Evolutionary conservation across 2,113 vertebrate species (phyloP), one percentile per base, ranked within the genome.

Genomic region (Geococcyx californianus): DNA sequence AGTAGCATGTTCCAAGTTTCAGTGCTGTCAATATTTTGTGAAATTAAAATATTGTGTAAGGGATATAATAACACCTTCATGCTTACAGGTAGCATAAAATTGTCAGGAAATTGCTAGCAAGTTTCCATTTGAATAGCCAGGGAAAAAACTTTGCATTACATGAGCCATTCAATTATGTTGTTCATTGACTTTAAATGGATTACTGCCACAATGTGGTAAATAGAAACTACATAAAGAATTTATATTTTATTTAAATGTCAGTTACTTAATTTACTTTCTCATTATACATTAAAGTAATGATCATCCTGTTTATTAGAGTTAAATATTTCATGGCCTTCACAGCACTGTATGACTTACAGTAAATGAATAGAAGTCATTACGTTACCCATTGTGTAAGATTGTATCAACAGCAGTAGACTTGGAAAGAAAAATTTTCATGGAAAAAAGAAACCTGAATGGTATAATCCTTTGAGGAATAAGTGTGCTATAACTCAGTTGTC

Each of bases 181-280:
- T 63, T 94, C 93, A 90, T 84, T 95, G 89, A 87, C 75, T 96
- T 93, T 89, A 93, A 95, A 97, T 69, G 58, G 78, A 88, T 95
- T 96, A 90, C 70, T 79, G 84, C 33, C 70, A 49, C 68, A 70
- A 88, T 79, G 81, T 91, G 64, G 95, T 95, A 97, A 97, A 96
- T 94, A 96, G 93, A 96, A 97, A 95, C 68, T 91, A 64, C 94
- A 94, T 92, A 67, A 96, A 96, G 85, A 81, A 97, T 95, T 97
- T 95, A 94, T 95, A 90, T 95, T 95, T 97, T 96, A 95, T 96
- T 97, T 94, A 96, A 95, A 96, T 95, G 91, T 84, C 94, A 95
- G 64, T 63, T 89, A 79, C 70, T 94, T 97, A 95, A 97, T 97
- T 96, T 97, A 93, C 89, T 97, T 97, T 95, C 84, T 96, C 90